Conservation (phyloP, 1,140 invertebrate genomes). For the Conopomorpha cramerella region DNA sequence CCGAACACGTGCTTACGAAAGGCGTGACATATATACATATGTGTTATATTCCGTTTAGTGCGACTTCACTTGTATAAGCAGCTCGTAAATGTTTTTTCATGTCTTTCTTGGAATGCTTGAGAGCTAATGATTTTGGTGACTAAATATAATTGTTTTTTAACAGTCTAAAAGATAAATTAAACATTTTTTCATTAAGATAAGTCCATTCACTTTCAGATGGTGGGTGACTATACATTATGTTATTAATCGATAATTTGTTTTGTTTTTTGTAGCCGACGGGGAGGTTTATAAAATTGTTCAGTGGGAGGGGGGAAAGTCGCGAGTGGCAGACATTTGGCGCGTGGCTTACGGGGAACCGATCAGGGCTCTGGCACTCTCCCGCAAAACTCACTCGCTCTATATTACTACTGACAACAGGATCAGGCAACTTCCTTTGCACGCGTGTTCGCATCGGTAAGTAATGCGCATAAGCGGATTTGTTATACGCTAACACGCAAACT, state of each 20-base stretch:
- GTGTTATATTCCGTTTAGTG: no score
- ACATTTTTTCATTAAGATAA: constrained; percentile 3
- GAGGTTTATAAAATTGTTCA: constrained; percentile 83
- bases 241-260: constrained; percentile 2
- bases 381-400: constrained; percentile 73
- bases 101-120: no score
- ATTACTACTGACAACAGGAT: constrained; percentile 75
- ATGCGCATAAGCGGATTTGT: no score
- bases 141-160: no score
- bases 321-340: constrained; percentile 76
- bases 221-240: constrained; percentile 1
- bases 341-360: constrained; percentile 75
- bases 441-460: constrained; percentile 63
- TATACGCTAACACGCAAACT: no score
- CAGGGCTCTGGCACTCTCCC: constrained; percentile 73
- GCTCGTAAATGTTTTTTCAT: no score
- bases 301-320: constrained; percentile 73
- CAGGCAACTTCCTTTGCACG: constrained; percentile 76
- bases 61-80: no score
- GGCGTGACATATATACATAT: no score
- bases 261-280: constrained; percentile 65
- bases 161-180: no score
- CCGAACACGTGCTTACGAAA: no score
- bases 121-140: no score
- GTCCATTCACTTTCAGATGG: constrained; percentile 1